Base-by-base conservation (phyloP, 2,797 vertebrate species). In the Ptychadena robeensis region DNA sequence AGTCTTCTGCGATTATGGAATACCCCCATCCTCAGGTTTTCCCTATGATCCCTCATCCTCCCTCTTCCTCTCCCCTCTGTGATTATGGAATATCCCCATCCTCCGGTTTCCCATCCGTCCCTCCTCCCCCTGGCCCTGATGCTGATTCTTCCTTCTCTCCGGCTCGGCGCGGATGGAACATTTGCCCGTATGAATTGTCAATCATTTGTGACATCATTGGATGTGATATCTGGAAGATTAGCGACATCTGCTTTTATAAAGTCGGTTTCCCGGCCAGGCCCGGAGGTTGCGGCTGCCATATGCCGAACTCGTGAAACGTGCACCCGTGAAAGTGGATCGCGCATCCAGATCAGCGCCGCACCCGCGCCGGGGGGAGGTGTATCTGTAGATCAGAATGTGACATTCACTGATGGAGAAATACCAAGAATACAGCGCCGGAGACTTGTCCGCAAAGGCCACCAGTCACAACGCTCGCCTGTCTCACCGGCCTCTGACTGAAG, bases 191-290 rank as follows among this genome's bases (percentile, higher is more conserved):
- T 86, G 80, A 2, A 0, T 77, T 90, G 89, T 88, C 90, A 91
- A 88, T 87, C 86, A 88, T 81, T 87, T 89, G 84, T 85, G 90
- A 88, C 87, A 89, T 89, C 81, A 88, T 91, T 89, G 89, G 67
- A 85, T 82, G 85, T 85, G 83, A 88, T 83, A 86, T 86, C 88
- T 87, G 86, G 88, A 92, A 92, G 90, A 92, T 91, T 87, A 89
- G 90, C 88, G 91, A 90, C 91, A 92, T 91, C 91, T 93, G 92
- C 86, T 92, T 92, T 90, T 88, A 79, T 83, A 0, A 92, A 90
- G 90, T 88, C 88, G 53, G 86, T 88, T 89, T 90, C 86, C 85
- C 88, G 86, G 69, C 90, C 91, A 88, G 82, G 87, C 89, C 90
- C 74, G 74, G 86, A 89, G 91, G 89, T 88, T 88, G 73, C 86